These are phyloP conservation scores for Verasper variegatus DNA, from an alignment of 2,113 vertebrate genomes.

Conservation along the genomic window DNA sequence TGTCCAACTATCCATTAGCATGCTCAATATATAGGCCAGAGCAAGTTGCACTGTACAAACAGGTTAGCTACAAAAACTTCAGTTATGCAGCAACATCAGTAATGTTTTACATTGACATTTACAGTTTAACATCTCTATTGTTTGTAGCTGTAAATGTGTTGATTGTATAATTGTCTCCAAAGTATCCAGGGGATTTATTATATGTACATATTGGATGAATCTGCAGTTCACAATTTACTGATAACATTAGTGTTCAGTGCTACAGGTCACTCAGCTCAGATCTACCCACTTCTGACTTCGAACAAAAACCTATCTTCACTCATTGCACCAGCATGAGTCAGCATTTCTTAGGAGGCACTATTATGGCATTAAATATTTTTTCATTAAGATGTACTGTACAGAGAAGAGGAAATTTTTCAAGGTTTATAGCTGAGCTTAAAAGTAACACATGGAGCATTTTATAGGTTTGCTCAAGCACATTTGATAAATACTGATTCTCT, in stretches of 20 bases:
- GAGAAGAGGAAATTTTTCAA: not conserved
- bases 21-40: too few relatives aligned
- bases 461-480: not conserved
- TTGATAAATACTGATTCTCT: not conserved
- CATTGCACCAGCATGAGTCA: conserved; percentile 21
- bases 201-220: too few relatives aligned
- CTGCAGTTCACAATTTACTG: not conserved
- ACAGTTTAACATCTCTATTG: too few relatives aligned
- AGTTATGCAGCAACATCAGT: too few relatives aligned
- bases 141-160: too few relatives aligned
- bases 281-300: conserved; percentile 11
- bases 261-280: conserved; percentile 4
- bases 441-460: not conserved
- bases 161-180: too few relatives aligned
- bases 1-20: too few relatives aligned
- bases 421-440: not conserved
- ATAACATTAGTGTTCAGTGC: not conserved
- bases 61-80: too few relatives aligned
- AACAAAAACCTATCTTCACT: conserved; percentile 9
- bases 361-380: conserved; percentile 1
- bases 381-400: conserved; percentile 1
- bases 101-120: too few relatives aligned
- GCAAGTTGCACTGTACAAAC: too few relatives aligned
- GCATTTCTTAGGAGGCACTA: conserved; percentile 2
- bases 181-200: too few relatives aligned